phyloP scores from a whole-genome alignment of 2,113 vertebrate species.

The Bucco capensis region DNA sequence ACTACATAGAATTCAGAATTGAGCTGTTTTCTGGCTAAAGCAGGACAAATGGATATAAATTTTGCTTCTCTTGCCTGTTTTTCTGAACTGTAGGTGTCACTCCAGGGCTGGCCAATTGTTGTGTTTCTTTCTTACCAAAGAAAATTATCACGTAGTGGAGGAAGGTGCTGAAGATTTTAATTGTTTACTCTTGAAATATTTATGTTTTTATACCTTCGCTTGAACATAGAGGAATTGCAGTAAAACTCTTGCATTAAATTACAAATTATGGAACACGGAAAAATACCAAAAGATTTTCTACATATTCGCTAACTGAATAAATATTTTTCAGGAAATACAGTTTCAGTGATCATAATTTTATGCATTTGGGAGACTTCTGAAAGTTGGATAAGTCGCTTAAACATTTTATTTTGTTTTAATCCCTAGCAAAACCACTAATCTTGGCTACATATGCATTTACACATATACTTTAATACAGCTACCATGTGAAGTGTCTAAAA shows the following conservation, averaged over 20 bases:
- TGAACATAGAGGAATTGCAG: not conserved
- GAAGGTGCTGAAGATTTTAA: not conserved
- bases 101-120: conserved; percentile 22
- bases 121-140: not conserved
- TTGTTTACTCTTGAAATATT: not conserved
- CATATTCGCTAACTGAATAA: not conserved
- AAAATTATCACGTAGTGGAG: not conserved
- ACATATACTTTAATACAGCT: not conserved
- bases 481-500: not conserved
- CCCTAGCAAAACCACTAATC: not conserved
- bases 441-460: not conserved
- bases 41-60: not conserved
- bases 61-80: not conserved
- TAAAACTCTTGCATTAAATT: not conserved
- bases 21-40: not conserved
- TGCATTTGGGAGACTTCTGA: not conserved
- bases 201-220: not conserved
- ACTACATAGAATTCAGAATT: not conserved
- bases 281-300: not conserved
- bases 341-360: not conserved
- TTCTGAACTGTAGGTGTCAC: conserved; percentile 69
- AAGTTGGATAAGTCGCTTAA: not conserved
- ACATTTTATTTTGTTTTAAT: not conserved
- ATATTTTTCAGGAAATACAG: not conserved
- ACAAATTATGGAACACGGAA: not conserved